These are phyloP conservation scores for Lasioglossum leucozonium DNA, from an alignment of 2,888 invertebrate species.

Conservation along the genomic window DNA sequence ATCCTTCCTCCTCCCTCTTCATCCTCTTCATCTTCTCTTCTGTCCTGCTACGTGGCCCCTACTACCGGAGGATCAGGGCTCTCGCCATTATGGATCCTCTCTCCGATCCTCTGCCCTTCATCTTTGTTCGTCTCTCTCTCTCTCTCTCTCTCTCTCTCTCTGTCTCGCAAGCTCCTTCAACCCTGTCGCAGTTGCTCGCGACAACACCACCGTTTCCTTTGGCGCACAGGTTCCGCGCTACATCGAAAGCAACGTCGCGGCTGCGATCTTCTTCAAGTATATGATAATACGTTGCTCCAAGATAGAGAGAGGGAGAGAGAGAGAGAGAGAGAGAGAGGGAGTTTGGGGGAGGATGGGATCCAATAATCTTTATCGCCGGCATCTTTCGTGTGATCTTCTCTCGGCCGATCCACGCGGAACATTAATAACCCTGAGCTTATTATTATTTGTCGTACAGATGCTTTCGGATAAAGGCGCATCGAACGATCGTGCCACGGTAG, in stretches of 20 bases:
- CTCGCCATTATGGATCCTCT: slow-evolving; percentile 61
- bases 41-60: slow-evolving; percentile 32
- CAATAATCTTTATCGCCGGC: slow-evolving; percentile 71
- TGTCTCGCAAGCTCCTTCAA: background rate
- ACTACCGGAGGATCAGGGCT: slow-evolving; percentile 37
- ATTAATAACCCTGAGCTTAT: slow-evolving; percentile 66
- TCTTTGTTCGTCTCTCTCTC: background rate
- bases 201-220: slow-evolving; percentile 40
- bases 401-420: slow-evolving; percentile 54
- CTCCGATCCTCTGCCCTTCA: background rate
- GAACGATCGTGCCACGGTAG: slow-evolving; percentile 42
- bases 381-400: slow-evolving; percentile 62
- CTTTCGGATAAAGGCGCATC: slow-evolving; percentile 38
- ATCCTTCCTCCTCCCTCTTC: slow-evolving; percentile 15
- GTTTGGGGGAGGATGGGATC: slow-evolving; percentile 7
- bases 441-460: slow-evolving; percentile 65
- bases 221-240: slow-evolving; percentile 35
- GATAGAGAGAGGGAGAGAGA: background rate
- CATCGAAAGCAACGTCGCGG: slow-evolving; percentile 55
- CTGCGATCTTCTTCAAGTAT: slow-evolving; percentile 59
- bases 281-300: slow-evolving; percentile 60
- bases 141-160: too few species aligned
- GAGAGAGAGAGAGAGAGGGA: background rate
- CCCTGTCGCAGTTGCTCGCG: slow-evolving; percentile 21
- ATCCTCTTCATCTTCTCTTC: slow-evolving; percentile 17